These are phyloP conservation scores for Caenorhabditis sulstoni DNA, from an alignment of 2,888 invertebrate species.

Conservation along the genomic window DNA sequence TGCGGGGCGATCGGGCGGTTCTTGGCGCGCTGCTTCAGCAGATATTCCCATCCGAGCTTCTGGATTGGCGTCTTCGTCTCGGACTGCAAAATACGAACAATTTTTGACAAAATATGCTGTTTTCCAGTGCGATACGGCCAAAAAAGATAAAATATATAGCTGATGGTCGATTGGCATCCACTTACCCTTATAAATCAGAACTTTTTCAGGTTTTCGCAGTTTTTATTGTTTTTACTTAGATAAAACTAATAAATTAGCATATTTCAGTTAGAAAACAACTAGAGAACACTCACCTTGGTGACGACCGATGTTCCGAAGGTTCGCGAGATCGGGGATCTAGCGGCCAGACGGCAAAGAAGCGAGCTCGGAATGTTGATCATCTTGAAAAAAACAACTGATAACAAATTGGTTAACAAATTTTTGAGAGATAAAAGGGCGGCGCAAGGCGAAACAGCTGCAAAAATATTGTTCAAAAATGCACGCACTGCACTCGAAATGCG, in stretches of 20 bases:
- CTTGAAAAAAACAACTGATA: constrained; percentile 29
- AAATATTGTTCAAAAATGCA: constrained; percentile 51
- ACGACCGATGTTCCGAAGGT: constrained; percentile 51
- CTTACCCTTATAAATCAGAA: too few relatives aligned
- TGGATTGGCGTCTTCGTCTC: constrained; percentile 74
- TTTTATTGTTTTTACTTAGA: background rate
- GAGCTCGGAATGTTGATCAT: constrained; percentile 59
- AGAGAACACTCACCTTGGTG: constrained; percentile 34
- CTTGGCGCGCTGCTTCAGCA: constrained; percentile 75
- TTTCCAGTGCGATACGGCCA: background rate
- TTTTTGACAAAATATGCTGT: background rate
- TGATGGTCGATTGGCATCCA: too few relatives aligned
- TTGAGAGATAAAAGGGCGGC: constrained; percentile 38
- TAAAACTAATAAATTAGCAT: background rate
- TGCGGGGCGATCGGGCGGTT: constrained; percentile 80
- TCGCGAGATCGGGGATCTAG: constrained; percentile 52
- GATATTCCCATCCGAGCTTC: constrained; percentile 79
- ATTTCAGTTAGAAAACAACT: background rate
- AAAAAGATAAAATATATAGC: background rate
- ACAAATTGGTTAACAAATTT: constrained; percentile 4
- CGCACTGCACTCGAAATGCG: constrained; percentile 52
- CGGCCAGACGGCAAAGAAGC: constrained; percentile 54
- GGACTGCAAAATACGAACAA: constrained; percentile 28
- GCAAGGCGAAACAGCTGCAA: constrained; percentile 23
- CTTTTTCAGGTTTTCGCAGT: background rate